Conservation (phyloP, 2,113 vertebrate genomes). For the Datnioides undecimradiatus region DNA sequence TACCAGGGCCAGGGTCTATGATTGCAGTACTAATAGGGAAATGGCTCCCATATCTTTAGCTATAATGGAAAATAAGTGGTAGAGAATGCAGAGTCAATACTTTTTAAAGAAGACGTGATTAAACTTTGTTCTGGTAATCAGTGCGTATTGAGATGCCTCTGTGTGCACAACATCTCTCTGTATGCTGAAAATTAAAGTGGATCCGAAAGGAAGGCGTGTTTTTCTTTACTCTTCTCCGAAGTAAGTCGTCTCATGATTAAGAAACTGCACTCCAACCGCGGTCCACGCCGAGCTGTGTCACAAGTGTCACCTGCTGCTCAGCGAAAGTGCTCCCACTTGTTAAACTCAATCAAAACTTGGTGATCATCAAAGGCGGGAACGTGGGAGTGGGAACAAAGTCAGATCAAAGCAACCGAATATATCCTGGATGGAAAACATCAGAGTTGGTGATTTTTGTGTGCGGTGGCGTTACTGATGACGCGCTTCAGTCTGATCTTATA, state of each 20-base stretch:
- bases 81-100: slow-evolving; percentile 28
- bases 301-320: slow-evolving; percentile 8
- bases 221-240: slow-evolving; percentile 24
- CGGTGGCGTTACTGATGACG: too few species aligned
- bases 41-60: slow-evolving; percentile 24
- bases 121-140: slow-evolving; percentile 54
- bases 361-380: background rate
- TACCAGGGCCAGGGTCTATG: slow-evolving; percentile 41
- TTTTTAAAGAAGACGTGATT: slow-evolving; percentile 36
- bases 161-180: slow-evolving; percentile 12
- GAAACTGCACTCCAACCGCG: slow-evolving; percentile 11
- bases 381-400: background rate
- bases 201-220: background rate
- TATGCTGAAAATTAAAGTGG: slow-evolving; percentile 10
- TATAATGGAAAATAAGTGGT: slow-evolving; percentile 46
- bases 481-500: too few species aligned
- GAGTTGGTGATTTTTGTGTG: background rate
- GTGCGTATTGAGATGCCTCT: slow-evolving; percentile 22
- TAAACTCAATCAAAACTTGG: slow-evolving; percentile 38
- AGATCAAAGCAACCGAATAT: background rate
- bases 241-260: background rate
- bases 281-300: slow-evolving; percentile 11
- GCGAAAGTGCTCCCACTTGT: background rate
- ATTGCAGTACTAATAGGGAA: slow-evolving; percentile 45
- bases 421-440: background rate